Base-by-base conservation (phyloP, 2,113 vertebrate genomes). In the Corythaixoides concolor region DNA sequence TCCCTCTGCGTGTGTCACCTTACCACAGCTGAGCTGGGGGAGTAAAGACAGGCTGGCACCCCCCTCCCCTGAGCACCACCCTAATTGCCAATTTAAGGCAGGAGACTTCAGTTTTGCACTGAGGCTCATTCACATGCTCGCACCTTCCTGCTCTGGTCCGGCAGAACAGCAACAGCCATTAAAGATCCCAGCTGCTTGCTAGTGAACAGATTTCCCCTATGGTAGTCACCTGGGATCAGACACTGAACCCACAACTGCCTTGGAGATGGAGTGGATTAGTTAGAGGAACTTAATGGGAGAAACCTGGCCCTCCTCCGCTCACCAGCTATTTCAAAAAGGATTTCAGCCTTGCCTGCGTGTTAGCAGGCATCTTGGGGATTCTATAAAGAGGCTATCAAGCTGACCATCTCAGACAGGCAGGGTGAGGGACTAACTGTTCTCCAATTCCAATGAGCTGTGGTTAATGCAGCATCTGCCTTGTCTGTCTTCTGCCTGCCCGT, bases 381-480 rank as follows among this genome's bases (percentile, higher is more conserved):
- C 27, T 45, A 82, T 95, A 88, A 96, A 95, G 92, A 87, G 90
- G 47, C 64, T 78, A 84, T 89, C 93, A 95, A 83, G 77, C 85
- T 95, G 93, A 76, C 67, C 92, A 93, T 58, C 82, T 67, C 86
- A 86, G 88, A 93, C 63, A 91, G 74, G 49, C 88, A 84, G 78
- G 89, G 60, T 6, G 21, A 91, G 85, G 72, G 53, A 92, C 91
- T 64, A 50, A 68, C 96, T 97, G 78, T 86, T 97, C 87, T 89
- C 89, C 74, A 85, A 6, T 80, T 90, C 75, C 84, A 93, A 75
- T 55, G 95, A 95, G 93, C 96, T 95, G 91, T 92, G 91, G 77
- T 78, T 95, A 95, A 97, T 78, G 89, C 87, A 95, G 63, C 97
- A 95, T 91, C 94, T 97, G 96, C 81, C 91, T 85, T 84, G 88